Base-by-base conservation (phyloP, 2,888 invertebrate genomes). In the Rhorus exstirpatorius region DNA sequence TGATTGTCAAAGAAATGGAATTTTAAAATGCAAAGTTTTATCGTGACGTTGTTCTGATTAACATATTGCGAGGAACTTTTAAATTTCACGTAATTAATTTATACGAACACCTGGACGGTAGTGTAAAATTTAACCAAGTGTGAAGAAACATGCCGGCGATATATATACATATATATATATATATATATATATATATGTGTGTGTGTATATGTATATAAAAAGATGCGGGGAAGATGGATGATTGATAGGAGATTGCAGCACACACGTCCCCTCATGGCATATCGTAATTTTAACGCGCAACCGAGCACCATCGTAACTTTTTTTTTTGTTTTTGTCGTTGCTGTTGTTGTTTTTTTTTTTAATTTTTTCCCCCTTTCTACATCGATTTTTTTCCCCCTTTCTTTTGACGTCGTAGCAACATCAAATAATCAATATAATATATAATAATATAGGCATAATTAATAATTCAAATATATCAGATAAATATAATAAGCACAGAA, bases 401-500 rank as follows among this genome's bases (percentile, higher is more conserved):
- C 17, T 24, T 7, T 7, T 6, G 31, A 10, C 19, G 24, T 68
- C 53, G 53, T n/a, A n/a, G 53, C 53, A 41, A 38, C n/a, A 68
- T 24, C 8, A 68, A 68, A 53, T 41, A 68, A 53, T 53, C 4
- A n/a, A 53, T 44, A 53, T 14, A 53, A 53, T 53, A 6, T 10
- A 67, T 65, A 68, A 67, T 65, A 68, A 35, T 35, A 44, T 44
- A 58, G 58, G 51, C 65, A 46, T 61, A 68, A 31, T 71, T 21
- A 46, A 83, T 79, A 79, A 76, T 85, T 83, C 60, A 84, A 88
- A 83, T 75, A 85, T 83, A 79, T 65, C 70, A 78, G 86, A 87
- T 74, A 85, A 83, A 80, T 86, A 77, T 79, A 68, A 85, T 83
- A 81, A 84, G 82, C 88, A 89, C 89, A 89, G 86, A 91, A 91